Conservation (phyloP, 2,888 invertebrate species). For the Eristalis tenax region DNA sequence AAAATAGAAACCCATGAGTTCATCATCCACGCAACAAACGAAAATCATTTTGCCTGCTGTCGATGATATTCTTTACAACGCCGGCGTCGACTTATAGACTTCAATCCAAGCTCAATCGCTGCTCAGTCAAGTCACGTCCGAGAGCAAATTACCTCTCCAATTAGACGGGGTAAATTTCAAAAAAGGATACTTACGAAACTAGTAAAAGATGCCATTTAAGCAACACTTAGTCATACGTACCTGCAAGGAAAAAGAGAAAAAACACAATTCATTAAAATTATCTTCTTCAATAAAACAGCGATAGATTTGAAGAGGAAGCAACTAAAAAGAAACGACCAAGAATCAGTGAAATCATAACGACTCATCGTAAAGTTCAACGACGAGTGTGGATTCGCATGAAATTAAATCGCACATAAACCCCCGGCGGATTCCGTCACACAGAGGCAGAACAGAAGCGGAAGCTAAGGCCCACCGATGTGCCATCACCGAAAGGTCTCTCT, state of each 20-base stretch:
- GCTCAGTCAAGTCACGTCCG: background rate
- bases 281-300: background rate
- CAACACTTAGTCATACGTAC: background rate
- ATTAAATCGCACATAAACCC: background rate
- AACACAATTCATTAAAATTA: background rate
- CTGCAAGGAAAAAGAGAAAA: background rate
- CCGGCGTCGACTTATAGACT: background rate
- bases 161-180: background rate
- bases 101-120: background rate
- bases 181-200: background rate
- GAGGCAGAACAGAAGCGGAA: background rate
- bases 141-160: background rate
- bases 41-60: background rate
- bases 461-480: background rate
- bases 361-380: background rate
- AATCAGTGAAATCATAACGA: background rate
- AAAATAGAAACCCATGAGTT: background rate
- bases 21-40: background rate
- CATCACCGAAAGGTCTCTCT: background rate
- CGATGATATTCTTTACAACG: background rate
- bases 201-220: background rate
- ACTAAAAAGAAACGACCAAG: background rate
- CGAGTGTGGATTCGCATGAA: background rate
- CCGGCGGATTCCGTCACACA: background rate
- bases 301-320: background rate